Evolutionary conservation across 2,888 invertebrate genomes (phyloP), one percentile per base, ranked within the genome.

Genomic region (Aspidiotus destructor): DNA sequence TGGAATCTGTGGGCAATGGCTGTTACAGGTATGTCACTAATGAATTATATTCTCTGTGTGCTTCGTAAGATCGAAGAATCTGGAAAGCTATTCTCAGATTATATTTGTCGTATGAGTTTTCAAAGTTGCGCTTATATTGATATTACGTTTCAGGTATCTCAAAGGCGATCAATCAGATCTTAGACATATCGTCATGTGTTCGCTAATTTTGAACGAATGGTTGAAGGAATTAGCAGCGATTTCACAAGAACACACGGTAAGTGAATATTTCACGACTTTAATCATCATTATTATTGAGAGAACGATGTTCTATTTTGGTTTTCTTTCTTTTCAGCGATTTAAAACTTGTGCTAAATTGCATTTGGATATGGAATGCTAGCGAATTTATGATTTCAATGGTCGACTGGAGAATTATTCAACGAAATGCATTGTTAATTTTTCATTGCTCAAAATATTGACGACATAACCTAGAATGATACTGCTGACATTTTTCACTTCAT

Each of bases 121-220:
- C 5, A 5, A 28, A 28, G 5, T 28, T 28, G 5, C 28, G 5
- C 28, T 5, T 28, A 28, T 28, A 5, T 28, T 28, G 28, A 28
- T 28, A 5, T 28, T 28, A 28, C 28, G 28, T 63, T 77, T 74
- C 73, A 76, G 77, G 75, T 77, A 73, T 71, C 70, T 73, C 63
- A 72, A 72, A 60, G 71, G 72, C 41, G 73, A 73, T 68, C 72
- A 70, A 58, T 60, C 63, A 13, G 72, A 72, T 53, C 62, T 70
- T 0, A 70, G 71, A 72, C 84, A 85, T 75, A 80, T 85, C 58
- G 87, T 89, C 1, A 80, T 89, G 71, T 88, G 89, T 75, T 93
- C 95, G 1, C 88, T 98, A 8, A 80, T 98, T 60, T 80, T 97
- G 71, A 93, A 95, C 75, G 97, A 98, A 77, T 95, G 98, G 89